Evolutionary conservation across 92 coral and sea anemone species (phyloP).

Genomic region (Epizoanthus illoricatus): DNA sequence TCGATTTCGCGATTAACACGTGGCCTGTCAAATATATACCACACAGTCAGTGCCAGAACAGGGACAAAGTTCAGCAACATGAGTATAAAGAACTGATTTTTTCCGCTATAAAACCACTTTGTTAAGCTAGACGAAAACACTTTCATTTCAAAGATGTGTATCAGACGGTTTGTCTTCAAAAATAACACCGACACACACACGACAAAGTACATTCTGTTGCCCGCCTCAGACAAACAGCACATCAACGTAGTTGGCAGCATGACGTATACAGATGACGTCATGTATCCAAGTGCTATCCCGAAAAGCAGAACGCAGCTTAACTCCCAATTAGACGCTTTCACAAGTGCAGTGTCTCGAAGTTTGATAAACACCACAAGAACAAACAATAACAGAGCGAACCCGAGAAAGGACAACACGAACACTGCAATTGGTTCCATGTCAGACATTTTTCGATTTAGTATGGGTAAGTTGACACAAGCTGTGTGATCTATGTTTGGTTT

Average conservation of each 20-base stretch:
- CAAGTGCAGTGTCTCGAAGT: constrained; percentile 61
- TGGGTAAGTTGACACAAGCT: constrained; percentile 53
- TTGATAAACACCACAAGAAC: constrained; percentile 53
- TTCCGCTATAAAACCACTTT: constrained; percentile 47
- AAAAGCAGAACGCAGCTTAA: constrained; percentile 60
- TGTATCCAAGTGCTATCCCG: constrained; percentile 56
- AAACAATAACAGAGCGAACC: constrained; percentile 28
- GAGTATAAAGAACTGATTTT: constrained; percentile 53
- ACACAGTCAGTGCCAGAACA: constrained; percentile 26
- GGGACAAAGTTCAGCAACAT: constrained; percentile 55
- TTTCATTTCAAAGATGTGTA: constrained; percentile 62
- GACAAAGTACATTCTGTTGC: constrained; percentile 45
- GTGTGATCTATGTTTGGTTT: constrained; percentile 50
- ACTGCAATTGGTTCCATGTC: constrained; percentile 50
- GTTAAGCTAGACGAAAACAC: constrained; percentile 43
- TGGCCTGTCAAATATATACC: constrained; percentile 63
- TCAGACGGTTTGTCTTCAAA: constrained; percentile 70
- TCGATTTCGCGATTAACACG: constrained; percentile 47
- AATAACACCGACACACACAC: constrained; percentile 68
- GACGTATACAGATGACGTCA: constrained; percentile 48
- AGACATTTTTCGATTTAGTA: constrained; percentile 37
- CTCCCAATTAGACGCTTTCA: constrained; percentile 69
- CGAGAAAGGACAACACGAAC: constrained; percentile 41
- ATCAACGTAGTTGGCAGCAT: constrained; percentile 42
- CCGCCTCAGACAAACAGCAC: constrained; percentile 48